Evolutionary conservation across 2,888 invertebrate species (phyloP), one percentile per base, ranked within the genome.

Genomic region (Scaptomyza parva): DNA sequence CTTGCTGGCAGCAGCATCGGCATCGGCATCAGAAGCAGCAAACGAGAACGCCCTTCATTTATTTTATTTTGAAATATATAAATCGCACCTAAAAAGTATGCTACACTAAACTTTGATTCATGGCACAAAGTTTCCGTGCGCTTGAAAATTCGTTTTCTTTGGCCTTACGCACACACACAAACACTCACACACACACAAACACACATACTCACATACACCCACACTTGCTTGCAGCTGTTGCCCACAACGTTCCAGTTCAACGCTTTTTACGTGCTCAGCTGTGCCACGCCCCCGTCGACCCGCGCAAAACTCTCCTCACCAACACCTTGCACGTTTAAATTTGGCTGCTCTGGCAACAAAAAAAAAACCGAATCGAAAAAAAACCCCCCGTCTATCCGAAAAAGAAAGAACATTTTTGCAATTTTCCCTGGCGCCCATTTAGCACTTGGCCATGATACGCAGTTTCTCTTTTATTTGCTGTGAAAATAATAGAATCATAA

Each of bases 61-160:
- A 88, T 88, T 89, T 88, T 86, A 88, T 89, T 88, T 83, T 81
- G 88, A 86, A 86, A 89, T 78, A 86, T 84, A 88, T 86, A 88
- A 88, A 88, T 89, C 85, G 86, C 88, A 79, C 89, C 89, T 88
- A 86, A 88, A 79, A 88, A 86, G 86, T 86, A 81, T 85, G 86
- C 86, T 85, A 85, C 81, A 82, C 80, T 77, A 84, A 83, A 84
- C 83, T 88, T 89, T 85, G 89, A 84, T 87, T 84, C 84, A 88
- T 88, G 83, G 88, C 88, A 52, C 73, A 82, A 81, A 82, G 78
- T 82, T 82, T 87, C 57, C 75, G 82, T 78, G 84, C 82, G 87
- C 81, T 81, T 87, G 87, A 70, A 81, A 86, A 82, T 86, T 86
- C 85, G 78, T 77, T 81, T 86, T 80, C 60, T 66, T 77, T 75